Evolutionary conservation across 2,113 vertebrate species (phyloP).

Genomic region (Thunnus thynnus): DNA sequence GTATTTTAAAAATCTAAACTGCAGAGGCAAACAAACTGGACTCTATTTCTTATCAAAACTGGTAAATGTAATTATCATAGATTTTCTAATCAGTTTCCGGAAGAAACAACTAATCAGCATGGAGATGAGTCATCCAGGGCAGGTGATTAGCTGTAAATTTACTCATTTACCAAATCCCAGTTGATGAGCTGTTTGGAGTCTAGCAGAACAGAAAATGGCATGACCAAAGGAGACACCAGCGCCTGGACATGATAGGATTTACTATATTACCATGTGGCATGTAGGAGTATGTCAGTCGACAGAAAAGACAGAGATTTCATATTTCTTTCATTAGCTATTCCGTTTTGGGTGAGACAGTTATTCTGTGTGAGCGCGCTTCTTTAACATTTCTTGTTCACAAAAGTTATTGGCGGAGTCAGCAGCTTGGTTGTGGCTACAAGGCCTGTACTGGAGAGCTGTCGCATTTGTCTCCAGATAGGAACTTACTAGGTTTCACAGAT

Average conservation of each 20-base stretch:
- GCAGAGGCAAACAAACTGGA: slow-evolving; percentile 13
- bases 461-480: slow-evolving; percentile 59
- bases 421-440: slow-evolving; percentile 46
- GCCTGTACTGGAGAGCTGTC: slow-evolving; percentile 45
- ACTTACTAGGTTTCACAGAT: slow-evolving; percentile 43
- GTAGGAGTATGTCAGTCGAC: neutral
- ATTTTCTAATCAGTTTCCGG: slow-evolving; percentile 53
- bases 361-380: slow-evolving; percentile 28
- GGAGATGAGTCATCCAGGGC: slow-evolving; percentile 47
- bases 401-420: slow-evolving; percentile 68
- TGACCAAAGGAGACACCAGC: slow-evolving; percentile 22
- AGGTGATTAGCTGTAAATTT: slow-evolving; percentile 52
- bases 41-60: slow-evolving; percentile 3
- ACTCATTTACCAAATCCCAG: slow-evolving; percentile 28
- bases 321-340: slow-evolving; percentile 47
- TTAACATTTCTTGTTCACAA: slow-evolving; percentile 59
- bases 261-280: neutral
- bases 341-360: slow-evolving; percentile 37
- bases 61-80: slow-evolving; percentile 36
- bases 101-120: slow-evolving; percentile 62
- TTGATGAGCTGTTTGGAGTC: slow-evolving; percentile 29
- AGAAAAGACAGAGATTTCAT: slow-evolving; percentile 26
- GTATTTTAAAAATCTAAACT: neutral
- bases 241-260: neutral
- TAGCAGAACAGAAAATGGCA: neutral